Percentiles rank a stretch among this genome's conserved stretches.
Evolutionary conservation across 2,113 vertebrate genomes (phyloP).

Genomic region (Siniperca knerii): DNA sequence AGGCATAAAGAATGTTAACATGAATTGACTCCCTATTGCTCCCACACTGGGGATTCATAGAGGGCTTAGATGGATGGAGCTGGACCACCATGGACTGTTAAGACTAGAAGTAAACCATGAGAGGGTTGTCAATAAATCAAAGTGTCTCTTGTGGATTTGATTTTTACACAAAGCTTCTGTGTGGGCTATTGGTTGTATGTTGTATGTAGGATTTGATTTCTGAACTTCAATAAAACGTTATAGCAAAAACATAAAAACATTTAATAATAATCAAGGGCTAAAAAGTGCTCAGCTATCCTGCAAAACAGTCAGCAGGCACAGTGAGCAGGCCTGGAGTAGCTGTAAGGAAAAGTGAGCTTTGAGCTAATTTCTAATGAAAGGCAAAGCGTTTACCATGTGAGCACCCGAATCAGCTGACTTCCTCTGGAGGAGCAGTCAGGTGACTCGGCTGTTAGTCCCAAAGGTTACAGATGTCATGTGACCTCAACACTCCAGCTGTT

Average conservation of each 20-base stretch:
- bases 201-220: constrained; percentile 1
- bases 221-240: background rate
- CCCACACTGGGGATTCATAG: constrained; percentile 53
- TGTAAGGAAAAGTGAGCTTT: constrained; percentile 39
- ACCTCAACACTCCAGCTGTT: constrained; percentile 60
- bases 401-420: constrained; percentile 67
- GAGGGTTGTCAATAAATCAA: constrained; percentile 44
- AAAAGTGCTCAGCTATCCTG: constrained; percentile 36
- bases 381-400: constrained; percentile 67
- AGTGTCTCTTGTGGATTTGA: constrained; percentile 38
- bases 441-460: constrained; percentile 55
- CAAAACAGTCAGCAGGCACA: constrained; percentile 33
- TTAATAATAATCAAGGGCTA: background rate
- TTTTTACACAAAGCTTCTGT: constrained; percentile 31
- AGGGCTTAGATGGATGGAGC: constrained; percentile 44
- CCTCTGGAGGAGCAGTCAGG: constrained; percentile 62
- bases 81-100: constrained; percentile 64
- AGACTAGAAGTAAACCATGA: constrained; percentile 45
- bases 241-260: constrained; percentile 3
- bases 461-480: constrained; percentile 70
- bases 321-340: constrained; percentile 50
- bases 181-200: constrained; percentile 16
- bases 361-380: constrained; percentile 53
- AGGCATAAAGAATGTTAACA: constrained; percentile 61
- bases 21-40: constrained; percentile 58